phyloP scores from a whole-genome alignment of 1,140 invertebrate species.

The Rhyacophila brunnea region DNA sequence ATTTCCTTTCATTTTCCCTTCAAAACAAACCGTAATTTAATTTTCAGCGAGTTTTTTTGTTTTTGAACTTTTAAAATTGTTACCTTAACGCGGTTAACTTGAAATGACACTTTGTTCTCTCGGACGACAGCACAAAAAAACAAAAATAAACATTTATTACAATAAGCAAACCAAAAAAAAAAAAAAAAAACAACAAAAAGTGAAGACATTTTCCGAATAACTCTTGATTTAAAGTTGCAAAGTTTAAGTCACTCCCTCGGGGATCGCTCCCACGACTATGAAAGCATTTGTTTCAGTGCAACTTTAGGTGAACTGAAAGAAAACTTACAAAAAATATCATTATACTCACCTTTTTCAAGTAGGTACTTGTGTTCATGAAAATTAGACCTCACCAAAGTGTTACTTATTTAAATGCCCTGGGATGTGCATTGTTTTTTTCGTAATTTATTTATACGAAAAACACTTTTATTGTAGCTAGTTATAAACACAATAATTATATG shows the following conservation, averaged over 20 bases:
- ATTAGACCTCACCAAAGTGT: too few species aligned
- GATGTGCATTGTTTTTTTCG: too few species aligned
- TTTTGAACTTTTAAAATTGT: not conserved
- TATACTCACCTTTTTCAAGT: too few species aligned
- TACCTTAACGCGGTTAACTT: not conserved
- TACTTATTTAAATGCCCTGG: too few species aligned
- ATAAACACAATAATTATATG: too few species aligned
- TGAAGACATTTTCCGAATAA: not conserved
- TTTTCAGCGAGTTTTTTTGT: not conserved
- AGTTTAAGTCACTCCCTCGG: not conserved
- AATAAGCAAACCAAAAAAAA: not conserved
- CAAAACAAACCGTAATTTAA: not conserved
- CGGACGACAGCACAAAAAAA: too few species aligned
- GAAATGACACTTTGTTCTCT: constrained; percentile 1
- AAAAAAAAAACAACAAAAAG: not conserved
- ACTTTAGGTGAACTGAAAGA: too few species aligned
- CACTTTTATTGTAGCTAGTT: too few species aligned
- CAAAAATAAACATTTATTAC: too few species aligned
- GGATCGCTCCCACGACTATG: not conserved
- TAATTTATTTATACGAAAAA: too few species aligned
- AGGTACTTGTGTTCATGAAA: too few species aligned
- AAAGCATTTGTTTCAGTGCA: not conserved
- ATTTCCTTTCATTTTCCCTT: not conserved
- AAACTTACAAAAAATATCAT: too few species aligned
- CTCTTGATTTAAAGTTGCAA: not conserved